Evolutionary conservation across 2,113 vertebrate genomes (phyloP).

Genomic region (Dolichotis patagonum): DNA sequence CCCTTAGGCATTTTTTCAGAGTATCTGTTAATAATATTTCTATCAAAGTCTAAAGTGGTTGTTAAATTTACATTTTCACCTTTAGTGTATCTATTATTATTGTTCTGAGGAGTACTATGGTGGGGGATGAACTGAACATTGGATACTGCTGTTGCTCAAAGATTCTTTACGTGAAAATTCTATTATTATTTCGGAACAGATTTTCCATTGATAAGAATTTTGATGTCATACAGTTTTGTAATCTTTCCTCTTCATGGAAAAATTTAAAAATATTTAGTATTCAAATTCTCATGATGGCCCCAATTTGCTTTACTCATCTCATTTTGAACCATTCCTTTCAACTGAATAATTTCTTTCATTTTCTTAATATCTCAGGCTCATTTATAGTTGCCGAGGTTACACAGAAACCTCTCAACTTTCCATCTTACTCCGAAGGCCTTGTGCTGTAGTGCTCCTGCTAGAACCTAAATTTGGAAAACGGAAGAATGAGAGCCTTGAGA

Average conservation of each 20-base stretch:
- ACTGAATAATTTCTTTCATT: background rate
- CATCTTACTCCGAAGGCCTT: background rate
- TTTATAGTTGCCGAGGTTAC: background rate
- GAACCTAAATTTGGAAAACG: background rate
- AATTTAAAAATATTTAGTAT: background rate
- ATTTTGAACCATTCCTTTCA: background rate
- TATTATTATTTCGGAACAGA: background rate
- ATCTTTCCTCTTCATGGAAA: background rate
- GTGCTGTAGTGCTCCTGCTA: background rate
- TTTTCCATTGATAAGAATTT: background rate
- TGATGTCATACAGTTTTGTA: background rate
- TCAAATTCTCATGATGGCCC: background rate
- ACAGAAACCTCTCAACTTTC: background rate
- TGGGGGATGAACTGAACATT: background rate
- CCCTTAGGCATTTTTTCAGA: background rate
- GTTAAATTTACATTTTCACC: background rate
- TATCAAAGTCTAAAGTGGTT: background rate
- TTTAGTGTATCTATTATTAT: background rate
- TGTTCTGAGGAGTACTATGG: background rate
- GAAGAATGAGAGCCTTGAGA: background rate
- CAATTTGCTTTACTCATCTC: background rate
- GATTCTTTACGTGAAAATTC: background rate
- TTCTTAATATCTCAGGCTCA: background rate
- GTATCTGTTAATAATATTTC: constrained; percentile 10
- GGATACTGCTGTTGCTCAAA: background rate